Evolutionary conservation across 2,888 invertebrate genomes (phyloP), one percentile per base, ranked within the genome.

Genomic region (Aspidapion aeneum): DNA sequence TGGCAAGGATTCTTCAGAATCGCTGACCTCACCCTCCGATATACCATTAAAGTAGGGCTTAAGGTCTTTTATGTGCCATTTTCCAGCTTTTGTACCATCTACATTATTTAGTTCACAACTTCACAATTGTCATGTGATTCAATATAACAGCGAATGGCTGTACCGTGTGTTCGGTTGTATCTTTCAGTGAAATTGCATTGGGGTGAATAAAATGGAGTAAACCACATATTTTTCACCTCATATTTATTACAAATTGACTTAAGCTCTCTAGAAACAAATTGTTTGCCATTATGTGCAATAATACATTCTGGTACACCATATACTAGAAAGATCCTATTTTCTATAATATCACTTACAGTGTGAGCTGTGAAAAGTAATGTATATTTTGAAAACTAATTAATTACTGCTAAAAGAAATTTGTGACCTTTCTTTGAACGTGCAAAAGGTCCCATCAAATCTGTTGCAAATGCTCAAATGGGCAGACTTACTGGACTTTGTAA

Each of bases 201-300:
- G 18, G 57, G 12, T 2, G 48, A 49, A 21, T 62, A 62, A 19
- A 21, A 50, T 17, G 57, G 56, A 7, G 55, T 62, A 51, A 20
- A 62, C 62, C 51, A 62, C 20, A 62, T 62, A 50, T 62, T 62
- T 21, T 62, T 56, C 2, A 62, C 62, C n/a, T 57, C 12, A 55
- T 62, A 58, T 18, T 35, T 21, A 1, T 57, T 35, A 49, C 50
- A 49, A 20, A 51, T 21, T 20, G 57, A 51, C 57, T 58, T 58
- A 17, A 52, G 55, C 9, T 48, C n/a, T n/a, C 48, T 61, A 22
- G 57, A 52, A 21, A 52, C 57, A 21, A 62, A 62, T 50, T 58
- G 62, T 18, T 51, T 18, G 12, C 62, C 62, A 57, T 62, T 62
- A 51, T 57, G 50, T 19, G 50, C 56, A 1, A 62, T 51, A 17